phyloP scores from a whole-genome alignment of 2,113 vertebrate species.

The Acrocephalus arundinaceus region DNA sequence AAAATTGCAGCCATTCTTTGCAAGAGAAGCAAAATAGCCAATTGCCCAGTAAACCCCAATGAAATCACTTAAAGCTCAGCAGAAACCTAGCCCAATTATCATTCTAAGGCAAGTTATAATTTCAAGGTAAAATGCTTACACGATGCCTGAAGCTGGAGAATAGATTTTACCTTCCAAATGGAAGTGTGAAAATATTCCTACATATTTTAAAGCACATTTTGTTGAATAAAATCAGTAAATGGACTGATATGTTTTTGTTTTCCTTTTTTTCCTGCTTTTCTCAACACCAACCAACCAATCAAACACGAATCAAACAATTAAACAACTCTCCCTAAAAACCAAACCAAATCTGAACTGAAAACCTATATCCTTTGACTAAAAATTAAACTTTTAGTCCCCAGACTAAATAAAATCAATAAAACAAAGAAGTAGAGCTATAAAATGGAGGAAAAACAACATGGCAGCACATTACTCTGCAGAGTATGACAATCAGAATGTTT shows the following conservation, averaged over 20 bases:
- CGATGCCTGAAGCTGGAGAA: background rate
- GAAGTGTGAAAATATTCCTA: background rate
- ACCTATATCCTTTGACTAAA: background rate
- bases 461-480: background rate
- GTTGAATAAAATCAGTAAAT: background rate
- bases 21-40: background rate
- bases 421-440: background rate
- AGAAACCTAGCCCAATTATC: background rate
- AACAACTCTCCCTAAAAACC: accelerated
- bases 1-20: background rate
- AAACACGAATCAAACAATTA: background rate
- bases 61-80: background rate
- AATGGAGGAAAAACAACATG: background rate
- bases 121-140: background rate
- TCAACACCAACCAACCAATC: background rate
- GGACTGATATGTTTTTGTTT: background rate
- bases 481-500: background rate
- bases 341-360: background rate
- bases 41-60: background rate
- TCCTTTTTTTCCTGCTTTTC: accelerated
- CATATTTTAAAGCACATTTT: background rate
- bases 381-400: background rate
- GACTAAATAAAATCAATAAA: background rate
- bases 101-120: background rate
- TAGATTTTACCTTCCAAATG: background rate